Evolutionary conservation across 2,888 invertebrate genomes (phyloP).

Genomic region (Latrodectus hesperus): DNA sequence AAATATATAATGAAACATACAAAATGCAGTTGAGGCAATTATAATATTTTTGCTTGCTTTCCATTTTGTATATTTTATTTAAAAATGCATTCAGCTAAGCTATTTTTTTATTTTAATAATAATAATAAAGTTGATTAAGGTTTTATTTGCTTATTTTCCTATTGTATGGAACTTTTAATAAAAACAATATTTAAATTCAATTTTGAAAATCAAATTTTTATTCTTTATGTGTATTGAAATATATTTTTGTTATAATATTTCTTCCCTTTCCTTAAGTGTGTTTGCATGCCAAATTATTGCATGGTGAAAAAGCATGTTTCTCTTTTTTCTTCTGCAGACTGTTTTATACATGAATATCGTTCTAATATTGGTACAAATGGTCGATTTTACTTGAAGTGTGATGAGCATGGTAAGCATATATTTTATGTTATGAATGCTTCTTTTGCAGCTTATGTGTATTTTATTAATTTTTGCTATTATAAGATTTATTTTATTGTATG

Average conservation of each 20-base stretch:
- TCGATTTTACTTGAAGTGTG: constrained; percentile 88
- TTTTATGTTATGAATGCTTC: not conserved
- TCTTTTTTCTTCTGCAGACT: constrained; percentile 48
- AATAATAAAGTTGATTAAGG: too few relatives aligned
- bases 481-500: too few relatives aligned
- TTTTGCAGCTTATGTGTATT: not conserved
- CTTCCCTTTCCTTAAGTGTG: not conserved
- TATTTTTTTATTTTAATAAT: too few relatives aligned
- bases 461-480: not conserved
- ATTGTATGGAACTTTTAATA: not conserved
- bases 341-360: constrained; percentile 84
- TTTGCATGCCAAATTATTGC: constrained; percentile 41
- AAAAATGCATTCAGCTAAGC: too few relatives aligned
- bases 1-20: too few relatives aligned
- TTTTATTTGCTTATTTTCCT: not conserved
- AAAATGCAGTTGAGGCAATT: too few relatives aligned
- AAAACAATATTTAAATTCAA: not conserved
- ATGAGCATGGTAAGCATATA: constrained; percentile 82
- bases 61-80: too few relatives aligned
- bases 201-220: not conserved
- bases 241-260: not conserved
- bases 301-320: constrained; percentile 50
- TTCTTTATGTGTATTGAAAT: not conserved
- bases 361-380: constrained; percentile 86
- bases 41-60: too few relatives aligned